phyloP scores from a whole-genome alignment of 2,888 invertebrate species.

The Tortrix viridana region DNA sequence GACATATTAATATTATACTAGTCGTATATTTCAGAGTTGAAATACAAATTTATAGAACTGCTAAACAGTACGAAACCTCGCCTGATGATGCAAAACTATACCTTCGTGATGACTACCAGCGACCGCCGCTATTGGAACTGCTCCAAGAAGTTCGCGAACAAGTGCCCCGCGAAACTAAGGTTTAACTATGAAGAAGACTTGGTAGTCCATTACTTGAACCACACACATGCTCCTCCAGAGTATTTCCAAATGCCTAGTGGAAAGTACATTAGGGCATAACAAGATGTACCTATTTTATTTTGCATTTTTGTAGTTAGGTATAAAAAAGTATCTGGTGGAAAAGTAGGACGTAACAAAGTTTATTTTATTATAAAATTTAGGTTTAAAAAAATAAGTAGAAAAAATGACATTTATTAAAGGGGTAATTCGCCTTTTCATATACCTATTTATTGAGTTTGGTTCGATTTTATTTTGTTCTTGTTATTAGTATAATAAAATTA shows the following conservation, averaged over 20 bases:
- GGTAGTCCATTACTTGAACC: slow-evolving; percentile 3
- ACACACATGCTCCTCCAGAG: slow-evolving; percentile 23
- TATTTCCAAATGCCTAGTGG: slow-evolving; percentile 11
- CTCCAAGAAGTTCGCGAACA: slow-evolving; percentile 33
- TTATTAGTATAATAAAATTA: too few relatives aligned
- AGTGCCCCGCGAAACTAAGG: slow-evolving; percentile 41
- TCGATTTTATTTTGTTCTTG: too few relatives aligned
- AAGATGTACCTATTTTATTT: too few relatives aligned
- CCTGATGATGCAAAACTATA: slow-evolving; percentile 44
- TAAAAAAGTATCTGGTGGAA: too few relatives aligned
- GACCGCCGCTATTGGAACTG: slow-evolving; percentile 44
- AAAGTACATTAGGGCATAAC: slow-evolving; percentile 11
- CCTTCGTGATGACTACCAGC: slow-evolving; percentile 40
- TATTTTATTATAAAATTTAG: too few relatives aligned
- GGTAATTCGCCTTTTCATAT: too few relatives aligned
- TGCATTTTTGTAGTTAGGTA: too few relatives aligned
- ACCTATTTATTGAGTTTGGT: too few relatives aligned
- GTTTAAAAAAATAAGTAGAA: too few relatives aligned
- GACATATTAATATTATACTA: neutral
- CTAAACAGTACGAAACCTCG: slow-evolving; percentile 40
- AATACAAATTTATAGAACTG: slow-evolving; percentile 40
- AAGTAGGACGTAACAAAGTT: too few relatives aligned
- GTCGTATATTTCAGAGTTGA: slow-evolving; percentile 26
- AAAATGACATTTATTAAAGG: too few relatives aligned
- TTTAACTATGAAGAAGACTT: slow-evolving; percentile 27